Evolutionary conservation across 2,888 invertebrate species (phyloP).

Genomic region (Endomychus coccineus): DNA sequence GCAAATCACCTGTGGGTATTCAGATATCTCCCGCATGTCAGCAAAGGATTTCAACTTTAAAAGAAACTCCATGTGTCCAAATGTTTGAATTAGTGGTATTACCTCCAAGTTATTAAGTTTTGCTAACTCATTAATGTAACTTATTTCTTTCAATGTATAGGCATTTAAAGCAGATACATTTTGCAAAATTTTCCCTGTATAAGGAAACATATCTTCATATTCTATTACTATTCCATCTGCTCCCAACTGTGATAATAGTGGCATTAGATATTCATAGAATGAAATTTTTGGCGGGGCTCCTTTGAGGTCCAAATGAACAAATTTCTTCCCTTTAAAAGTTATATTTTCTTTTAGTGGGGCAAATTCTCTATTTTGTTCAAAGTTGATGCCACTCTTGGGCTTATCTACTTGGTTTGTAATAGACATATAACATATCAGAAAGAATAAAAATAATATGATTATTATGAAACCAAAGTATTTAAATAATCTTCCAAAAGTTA

Average conservation of each 20-base stretch:
- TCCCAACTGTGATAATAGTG: conserved; percentile 53
- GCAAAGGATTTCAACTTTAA: conserved; percentile 57
- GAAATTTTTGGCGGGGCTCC: conserved; percentile 64
- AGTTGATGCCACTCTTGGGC: too few relatives aligned
- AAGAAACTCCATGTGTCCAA: conserved; percentile 69
- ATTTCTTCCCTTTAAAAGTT: conserved; percentile 39
- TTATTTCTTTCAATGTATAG: conserved; percentile 50
- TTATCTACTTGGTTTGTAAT: too few relatives aligned
- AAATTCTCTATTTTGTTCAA: conserved; percentile 2
- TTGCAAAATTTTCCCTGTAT: conserved; percentile 49
- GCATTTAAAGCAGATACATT: conserved; percentile 52
- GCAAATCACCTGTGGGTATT: conserved; percentile 49
- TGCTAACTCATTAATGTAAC: conserved; percentile 52
- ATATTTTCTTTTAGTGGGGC: not conserved
- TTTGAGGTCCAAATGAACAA: conserved; percentile 71
- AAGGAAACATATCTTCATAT: conserved; percentile 81
- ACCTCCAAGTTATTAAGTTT: conserved; percentile 54
- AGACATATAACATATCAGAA: too few relatives aligned
- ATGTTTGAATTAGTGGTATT: conserved; percentile 70
- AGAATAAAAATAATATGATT: too few relatives aligned
- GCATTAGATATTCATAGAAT: conserved; percentile 53
- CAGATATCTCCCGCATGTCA: conserved; percentile 57
- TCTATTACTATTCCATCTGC: conserved; percentile 64
- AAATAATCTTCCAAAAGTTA: too few relatives aligned
- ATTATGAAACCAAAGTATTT: too few relatives aligned